A percentile compares a stretch with the other conserved stretches of the same genome.
Conservation (phyloP, 2,797 vertebrate genomes). For the Molossus molossus region DNA sequence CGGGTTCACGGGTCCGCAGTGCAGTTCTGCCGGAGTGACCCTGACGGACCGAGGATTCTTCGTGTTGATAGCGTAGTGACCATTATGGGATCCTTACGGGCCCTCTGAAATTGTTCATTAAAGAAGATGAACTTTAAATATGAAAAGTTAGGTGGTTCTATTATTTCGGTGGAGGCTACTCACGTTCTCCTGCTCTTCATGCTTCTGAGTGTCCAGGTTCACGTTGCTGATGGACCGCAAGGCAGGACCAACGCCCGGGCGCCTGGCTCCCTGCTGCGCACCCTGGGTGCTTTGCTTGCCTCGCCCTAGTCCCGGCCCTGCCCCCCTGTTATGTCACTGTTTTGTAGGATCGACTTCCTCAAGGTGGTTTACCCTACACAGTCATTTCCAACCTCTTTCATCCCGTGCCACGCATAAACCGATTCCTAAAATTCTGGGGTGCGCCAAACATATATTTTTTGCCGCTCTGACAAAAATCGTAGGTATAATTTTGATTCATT, state of each 20-base stretch:
- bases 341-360: not conserved
- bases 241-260: not conserved
- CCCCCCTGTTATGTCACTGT: not conserved
- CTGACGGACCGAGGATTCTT: not conserved
- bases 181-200: not conserved
- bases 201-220: not conserved
- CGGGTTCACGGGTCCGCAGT: not conserved
- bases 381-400: no score
- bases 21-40: not conserved
- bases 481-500: not conserved
- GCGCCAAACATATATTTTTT: not conserved
- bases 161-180: not conserved
- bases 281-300: not conserved
- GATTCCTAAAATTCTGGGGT: no score
- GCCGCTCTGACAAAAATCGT: not conserved
- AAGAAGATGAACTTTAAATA: conserved; percentile 4
- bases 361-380: not conserved
- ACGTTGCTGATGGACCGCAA: no score
- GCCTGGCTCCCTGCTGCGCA: not conserved
- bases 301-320: not conserved
- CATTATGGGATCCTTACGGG: not conserved
- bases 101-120: not conserved
- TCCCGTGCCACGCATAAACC: no score
- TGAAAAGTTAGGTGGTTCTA: not conserved
- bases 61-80: not conserved